phyloP scores from a whole-genome alignment of 1,140 invertebrate species.

The Ptiloglossa arizonensis region DNA sequence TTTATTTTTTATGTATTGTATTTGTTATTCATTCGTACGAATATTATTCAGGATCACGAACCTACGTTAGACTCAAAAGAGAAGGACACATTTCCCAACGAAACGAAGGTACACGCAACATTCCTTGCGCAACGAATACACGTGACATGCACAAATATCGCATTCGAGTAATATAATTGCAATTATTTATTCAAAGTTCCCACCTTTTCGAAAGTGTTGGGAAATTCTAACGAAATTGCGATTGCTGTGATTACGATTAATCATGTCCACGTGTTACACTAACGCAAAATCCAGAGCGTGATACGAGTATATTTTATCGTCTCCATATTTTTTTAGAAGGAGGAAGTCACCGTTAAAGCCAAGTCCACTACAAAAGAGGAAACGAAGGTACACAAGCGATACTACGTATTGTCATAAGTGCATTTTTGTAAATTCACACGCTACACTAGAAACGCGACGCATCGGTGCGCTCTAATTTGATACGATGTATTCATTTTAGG shows the following conservation, averaged over 20 bases:
- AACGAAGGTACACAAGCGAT: constrained; percentile 60
- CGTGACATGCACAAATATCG: neutral
- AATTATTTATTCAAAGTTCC: neutral
- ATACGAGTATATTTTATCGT: constrained; percentile 15
- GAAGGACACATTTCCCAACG: constrained; percentile 50
- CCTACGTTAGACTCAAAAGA: constrained; percentile 56
- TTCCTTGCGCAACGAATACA: constrained; percentile 16
- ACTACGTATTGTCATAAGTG: neutral
- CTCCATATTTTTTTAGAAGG: constrained; percentile 53
- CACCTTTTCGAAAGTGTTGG: neutral
- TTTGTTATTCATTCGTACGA: constrained; percentile 26
- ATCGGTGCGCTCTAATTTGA: neutral
- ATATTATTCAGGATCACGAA: constrained; percentile 56
- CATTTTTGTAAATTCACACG: neutral
- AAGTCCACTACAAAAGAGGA: constrained; percentile 62
- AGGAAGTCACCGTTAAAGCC: constrained; percentile 55
- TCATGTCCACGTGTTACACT: neutral
- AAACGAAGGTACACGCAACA: constrained; percentile 61
- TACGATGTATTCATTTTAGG: constrained; percentile 50
- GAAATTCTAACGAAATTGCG: neutral
- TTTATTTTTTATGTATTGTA: constrained; percentile 13
- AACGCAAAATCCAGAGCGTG: neutral
- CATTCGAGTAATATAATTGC: neutral
- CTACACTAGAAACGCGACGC: neutral
- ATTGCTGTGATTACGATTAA: neutral